These are phyloP conservation scores for Chrysemys picta DNA, from an alignment of 2,113 vertebrate genomes.

Conservation along the genomic window DNA sequence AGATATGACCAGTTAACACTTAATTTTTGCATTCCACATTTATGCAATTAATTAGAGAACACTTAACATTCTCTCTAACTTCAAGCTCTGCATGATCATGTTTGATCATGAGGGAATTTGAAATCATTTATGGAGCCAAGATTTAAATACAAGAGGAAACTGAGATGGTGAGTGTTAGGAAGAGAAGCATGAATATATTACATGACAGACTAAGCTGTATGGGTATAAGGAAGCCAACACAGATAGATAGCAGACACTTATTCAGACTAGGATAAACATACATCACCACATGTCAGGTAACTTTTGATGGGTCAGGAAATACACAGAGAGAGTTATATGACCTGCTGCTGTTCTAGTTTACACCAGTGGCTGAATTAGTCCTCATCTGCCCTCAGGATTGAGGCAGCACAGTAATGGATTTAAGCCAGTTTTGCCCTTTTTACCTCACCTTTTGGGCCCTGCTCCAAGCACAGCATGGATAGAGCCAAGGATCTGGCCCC, in stretches of 20 bases:
- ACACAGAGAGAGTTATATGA: neutral
- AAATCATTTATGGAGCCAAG: constrained; percentile 54
- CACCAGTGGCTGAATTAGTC: neutral
- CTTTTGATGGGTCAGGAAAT: neutral
- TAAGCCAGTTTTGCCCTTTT: neutral
- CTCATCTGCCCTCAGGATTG: neutral
- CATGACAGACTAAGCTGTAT: neutral
- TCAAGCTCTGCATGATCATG: constrained; percentile 72
- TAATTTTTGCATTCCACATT: constrained; percentile 77
- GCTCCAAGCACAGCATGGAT: neutral
- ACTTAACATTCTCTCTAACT: constrained; percentile 71
- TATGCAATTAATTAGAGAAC: constrained; percentile 77
- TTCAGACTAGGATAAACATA: neutral
- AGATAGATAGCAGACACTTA: neutral
- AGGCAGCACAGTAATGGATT: neutral
- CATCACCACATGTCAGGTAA: neutral
- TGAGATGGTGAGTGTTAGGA: constrained; percentile 36
- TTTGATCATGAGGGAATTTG: constrained; percentile 73
- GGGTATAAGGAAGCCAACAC: neutral
- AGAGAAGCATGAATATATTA: constrained; percentile 10
- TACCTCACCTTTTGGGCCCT: neutral
- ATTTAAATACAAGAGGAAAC: constrained; percentile 67
- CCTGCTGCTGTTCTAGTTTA: neutral
- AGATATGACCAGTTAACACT: constrained; percentile 66
- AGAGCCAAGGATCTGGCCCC: neutral